Evolutionary conservation across 2,113 vertebrate species (phyloP), one percentile per base, ranked within the genome.

Genomic region (Etia nguti): DNA sequence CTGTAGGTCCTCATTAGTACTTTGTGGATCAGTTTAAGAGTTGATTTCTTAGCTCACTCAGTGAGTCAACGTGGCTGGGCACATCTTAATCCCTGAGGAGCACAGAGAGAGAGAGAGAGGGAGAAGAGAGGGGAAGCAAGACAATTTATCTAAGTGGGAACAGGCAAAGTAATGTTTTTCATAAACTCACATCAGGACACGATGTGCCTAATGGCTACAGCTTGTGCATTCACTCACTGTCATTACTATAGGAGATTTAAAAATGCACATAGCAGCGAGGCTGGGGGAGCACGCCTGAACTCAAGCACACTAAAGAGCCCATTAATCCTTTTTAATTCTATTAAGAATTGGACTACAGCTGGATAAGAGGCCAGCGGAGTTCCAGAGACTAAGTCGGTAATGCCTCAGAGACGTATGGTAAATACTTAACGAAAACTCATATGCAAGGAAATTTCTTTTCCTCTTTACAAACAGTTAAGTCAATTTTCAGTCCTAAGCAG

Each of bases 291-390:
- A 88, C 80, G 89, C 65, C 87, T 91, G 82, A 88, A 93, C 62
- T 90, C 56, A 68, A 92, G 92, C 91, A 90, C 89, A 91, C 89
- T 90, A 92, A 94, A 94, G 90, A 94, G 89, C 48, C 86, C 88
- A 92, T 93, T 94, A 94, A 95, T 95, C 93, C 90, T 59, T 85
- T 92, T 92, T 92, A 93, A 95, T 94, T 94, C 95, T 93, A 93
- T 94, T 94, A 93, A 85, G 90, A 89, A 83, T 88, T 90, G 92
- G 77, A 89, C 87, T 89, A 85, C 85, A 88, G 89, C 87, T 87
- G 91, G 87, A 91, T 91, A 85, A 92, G 87, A 91, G 91, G 81
- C 83, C 81, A 84, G 80, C 87, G 85, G 85, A 92, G 90, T 90
- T 91, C 87, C 85, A 90, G 84, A 68, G 79, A 88, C 82, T 82